These are phyloP conservation scores for Amyelois transitella DNA, from an alignment of 1,140 invertebrate genomes.

Conservation along the genomic window DNA sequence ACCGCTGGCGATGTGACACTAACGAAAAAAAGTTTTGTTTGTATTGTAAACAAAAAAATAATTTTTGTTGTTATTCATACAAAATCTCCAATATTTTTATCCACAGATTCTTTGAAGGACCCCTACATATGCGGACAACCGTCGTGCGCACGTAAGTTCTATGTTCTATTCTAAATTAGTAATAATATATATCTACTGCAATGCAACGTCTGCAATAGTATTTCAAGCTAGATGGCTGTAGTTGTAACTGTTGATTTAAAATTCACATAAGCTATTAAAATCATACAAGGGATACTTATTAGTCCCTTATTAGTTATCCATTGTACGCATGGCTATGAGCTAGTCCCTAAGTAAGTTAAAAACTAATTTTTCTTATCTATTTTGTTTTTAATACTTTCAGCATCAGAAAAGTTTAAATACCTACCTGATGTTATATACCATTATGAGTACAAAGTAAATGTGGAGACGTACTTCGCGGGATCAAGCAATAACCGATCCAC, in stretches of 20 bases:
- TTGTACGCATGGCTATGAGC: too few relatives aligned
- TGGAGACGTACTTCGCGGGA: conserved; percentile 79
- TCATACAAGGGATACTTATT: too few relatives aligned
- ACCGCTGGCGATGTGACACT: too few relatives aligned
- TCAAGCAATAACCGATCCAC: conserved; percentile 80
- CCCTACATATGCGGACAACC: conserved; percentile 80
- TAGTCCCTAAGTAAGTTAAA: too few relatives aligned
- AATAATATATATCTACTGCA: conserved; percentile 1
- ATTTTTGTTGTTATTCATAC: neutral
- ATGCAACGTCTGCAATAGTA: too few relatives aligned
- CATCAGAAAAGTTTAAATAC: conserved; percentile 78
- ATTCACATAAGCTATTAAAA: too few relatives aligned
- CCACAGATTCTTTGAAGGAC: conserved; percentile 79
- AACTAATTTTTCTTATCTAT: neutral
- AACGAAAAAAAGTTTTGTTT: too few relatives aligned
- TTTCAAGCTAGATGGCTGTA: too few relatives aligned
- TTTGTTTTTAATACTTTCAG: conserved; percentile 50
- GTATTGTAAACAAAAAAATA: too few relatives aligned
- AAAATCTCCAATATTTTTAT: neutral
- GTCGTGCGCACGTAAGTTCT: conserved; percentile 73
- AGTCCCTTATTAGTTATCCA: too few relatives aligned
- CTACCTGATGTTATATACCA: conserved; percentile 73
- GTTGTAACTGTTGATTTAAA: too few relatives aligned
- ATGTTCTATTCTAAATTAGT: conserved; percentile 6
- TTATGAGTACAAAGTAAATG: conserved; percentile 79